Percentiles rank a stretch among this genome's conserved stretches.
phyloP scores from a whole-genome alignment of 2,797 vertebrate species.

The Crax fasciolata region DNA sequence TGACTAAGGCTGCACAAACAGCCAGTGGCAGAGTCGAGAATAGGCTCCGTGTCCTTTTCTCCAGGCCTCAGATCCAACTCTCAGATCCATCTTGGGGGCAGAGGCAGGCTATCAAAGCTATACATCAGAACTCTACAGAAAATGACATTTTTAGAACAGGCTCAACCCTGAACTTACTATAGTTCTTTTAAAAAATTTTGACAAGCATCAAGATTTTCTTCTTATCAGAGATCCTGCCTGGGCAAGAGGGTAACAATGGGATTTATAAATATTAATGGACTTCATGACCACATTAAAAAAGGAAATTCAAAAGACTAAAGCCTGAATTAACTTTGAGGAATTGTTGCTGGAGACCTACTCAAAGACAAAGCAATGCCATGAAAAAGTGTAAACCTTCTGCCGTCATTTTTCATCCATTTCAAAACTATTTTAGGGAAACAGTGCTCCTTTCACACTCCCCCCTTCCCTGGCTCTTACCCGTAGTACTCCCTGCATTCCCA shows the following conservation, averaged over 20 bases:
- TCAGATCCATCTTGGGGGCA: not conserved
- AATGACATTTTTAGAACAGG: slow-evolving; percentile 61
- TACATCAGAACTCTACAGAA: not conserved
- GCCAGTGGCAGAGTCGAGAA: slow-evolving; percentile 54
- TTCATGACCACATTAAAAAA: not conserved
- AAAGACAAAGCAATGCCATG: slow-evolving; percentile 30
- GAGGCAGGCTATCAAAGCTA: not conserved
- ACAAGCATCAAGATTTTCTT: not conserved
- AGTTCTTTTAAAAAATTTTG: not conserved
- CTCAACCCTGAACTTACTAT: not conserved
- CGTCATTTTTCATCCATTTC: not conserved
- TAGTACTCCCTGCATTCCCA: not conserved
- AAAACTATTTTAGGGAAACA: not conserved
- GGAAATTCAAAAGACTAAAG: slow-evolving; percentile 1
- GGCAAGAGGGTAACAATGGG: slow-evolving; percentile 22
- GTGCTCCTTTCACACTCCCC: not conserved
- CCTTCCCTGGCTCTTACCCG: not conserved
- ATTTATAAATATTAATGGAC: slow-evolving; percentile 33
- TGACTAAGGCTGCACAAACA: not conserved
- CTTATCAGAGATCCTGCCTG: not conserved
- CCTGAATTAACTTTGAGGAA: slow-evolving; percentile 16
- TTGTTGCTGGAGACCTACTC: not conserved
- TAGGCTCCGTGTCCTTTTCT: slow-evolving; percentile 23
- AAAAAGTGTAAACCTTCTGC: not conserved
- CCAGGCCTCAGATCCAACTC: not conserved